Conservation (phyloP, 2,888 invertebrate genomes). For the Villa cingulata region DNA sequence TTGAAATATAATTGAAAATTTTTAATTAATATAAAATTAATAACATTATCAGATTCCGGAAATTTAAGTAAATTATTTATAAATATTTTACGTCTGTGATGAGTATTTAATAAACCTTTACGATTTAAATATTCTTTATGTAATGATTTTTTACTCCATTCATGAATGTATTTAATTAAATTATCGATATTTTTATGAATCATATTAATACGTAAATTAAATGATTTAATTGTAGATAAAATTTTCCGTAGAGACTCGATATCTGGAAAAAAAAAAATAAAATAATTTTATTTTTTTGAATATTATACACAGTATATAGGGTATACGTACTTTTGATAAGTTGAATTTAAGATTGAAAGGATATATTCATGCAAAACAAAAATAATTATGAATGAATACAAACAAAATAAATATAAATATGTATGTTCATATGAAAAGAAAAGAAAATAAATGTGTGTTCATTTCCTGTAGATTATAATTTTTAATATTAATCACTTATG, state of each 20-base stretch:
- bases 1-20: conserved; percentile 29
- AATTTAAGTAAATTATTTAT: conserved; percentile 24
- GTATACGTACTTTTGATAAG: too few species aligned
- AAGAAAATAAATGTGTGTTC: too few species aligned
- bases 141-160: conserved; percentile 62
- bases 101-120: conserved; percentile 26
- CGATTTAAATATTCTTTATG: conserved; percentile 51
- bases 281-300: neutral
- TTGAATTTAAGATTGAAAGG: too few species aligned
- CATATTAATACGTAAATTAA: conserved; percentile 21
- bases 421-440: too few species aligned
- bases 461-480: too few species aligned
- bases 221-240: conserved; percentile 22
- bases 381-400: too few species aligned
- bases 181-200: conserved; percentile 48
- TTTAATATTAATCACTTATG: too few species aligned
- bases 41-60: conserved; percentile 24
- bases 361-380: too few species aligned
- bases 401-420: too few species aligned
- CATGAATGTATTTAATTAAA: conserved; percentile 44
- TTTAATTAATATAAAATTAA: conserved; percentile 26
- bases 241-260: conserved; percentile 16
- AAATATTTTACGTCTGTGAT: conserved; percentile 26
- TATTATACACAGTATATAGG: too few species aligned
- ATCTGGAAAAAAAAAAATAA: conserved; percentile 17